A percentile compares a stretch with the other conserved stretches of the same genome.
phyloP scores from a whole-genome alignment of 2,797 vertebrate species.

The Pipistrellus pipistrellus region DNA sequence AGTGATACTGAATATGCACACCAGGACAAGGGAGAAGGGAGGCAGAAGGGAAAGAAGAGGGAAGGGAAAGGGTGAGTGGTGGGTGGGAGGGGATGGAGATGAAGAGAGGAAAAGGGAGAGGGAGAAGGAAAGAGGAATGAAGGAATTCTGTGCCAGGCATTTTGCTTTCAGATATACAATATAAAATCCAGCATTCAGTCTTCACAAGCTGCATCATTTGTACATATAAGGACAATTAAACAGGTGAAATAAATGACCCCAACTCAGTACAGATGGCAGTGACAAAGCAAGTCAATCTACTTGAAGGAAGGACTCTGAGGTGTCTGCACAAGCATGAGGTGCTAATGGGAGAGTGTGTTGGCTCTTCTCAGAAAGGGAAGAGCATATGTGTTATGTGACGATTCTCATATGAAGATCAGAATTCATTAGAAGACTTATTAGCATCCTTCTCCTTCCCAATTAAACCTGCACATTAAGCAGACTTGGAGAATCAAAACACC shows the following conservation, averaged over 20 bases:
- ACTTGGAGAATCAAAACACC: not conserved
- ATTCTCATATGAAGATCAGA: not conserved
- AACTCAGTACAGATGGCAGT: not conserved
- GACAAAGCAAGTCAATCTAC: not conserved
- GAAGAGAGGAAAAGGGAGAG: not conserved
- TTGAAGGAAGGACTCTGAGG: accelerated
- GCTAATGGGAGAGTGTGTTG: accelerated
- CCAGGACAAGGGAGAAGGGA: not conserved
- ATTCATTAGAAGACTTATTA: not conserved
- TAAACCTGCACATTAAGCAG: not conserved
- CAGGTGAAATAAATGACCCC: not conserved
- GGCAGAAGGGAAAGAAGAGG: too few relatives aligned
- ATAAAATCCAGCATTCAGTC: not conserved
- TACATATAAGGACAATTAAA: not conserved
- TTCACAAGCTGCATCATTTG: not conserved
- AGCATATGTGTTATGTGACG: not conserved
- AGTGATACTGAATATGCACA: too few relatives aligned
- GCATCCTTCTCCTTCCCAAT: not conserved
- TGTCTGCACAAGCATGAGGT: not conserved
- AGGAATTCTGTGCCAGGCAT: not conserved
- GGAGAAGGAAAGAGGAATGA: not conserved
- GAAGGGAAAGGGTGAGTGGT: not conserved
- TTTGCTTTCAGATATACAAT: not conserved
- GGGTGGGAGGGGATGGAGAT: accelerated
- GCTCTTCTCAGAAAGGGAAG: not conserved